Evolutionary conservation across 2,888 invertebrate genomes (phyloP).

Genomic region (Agonopterix heracliana): DNA sequence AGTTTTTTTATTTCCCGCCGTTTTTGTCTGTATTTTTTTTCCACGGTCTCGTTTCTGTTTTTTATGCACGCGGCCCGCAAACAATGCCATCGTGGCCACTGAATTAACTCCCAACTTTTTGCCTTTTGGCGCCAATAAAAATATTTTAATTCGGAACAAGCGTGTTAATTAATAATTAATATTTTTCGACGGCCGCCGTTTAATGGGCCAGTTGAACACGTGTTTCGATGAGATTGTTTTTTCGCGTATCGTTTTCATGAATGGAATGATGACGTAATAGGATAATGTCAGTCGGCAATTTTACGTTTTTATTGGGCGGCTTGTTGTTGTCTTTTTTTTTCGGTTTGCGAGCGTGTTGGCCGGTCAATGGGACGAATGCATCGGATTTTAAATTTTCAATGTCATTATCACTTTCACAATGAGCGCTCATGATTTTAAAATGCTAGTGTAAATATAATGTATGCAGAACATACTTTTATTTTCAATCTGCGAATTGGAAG

Average conservation of each 20-base stretch:
- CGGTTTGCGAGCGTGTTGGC: conserved; percentile 44
- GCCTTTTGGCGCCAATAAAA: conserved; percentile 72
- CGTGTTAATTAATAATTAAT: conserved; percentile 74
- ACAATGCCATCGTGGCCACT: conserved; percentile 71
- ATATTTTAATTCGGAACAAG: conserved; percentile 69
- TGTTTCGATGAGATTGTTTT: conserved; percentile 69
- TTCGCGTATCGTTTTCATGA: conserved; percentile 69
- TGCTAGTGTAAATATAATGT: conserved; percentile 3
- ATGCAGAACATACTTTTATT: neutral
- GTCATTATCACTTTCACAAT: conserved; percentile 75
- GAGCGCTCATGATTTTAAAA: conserved; percentile 38
- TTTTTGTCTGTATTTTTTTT: conserved; percentile 63
- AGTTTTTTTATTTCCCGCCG: conserved; percentile 54
- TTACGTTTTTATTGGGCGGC: conserved; percentile 70
- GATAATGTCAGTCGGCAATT: conserved; percentile 72
- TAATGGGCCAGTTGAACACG: conserved; percentile 69
- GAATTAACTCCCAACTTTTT: conserved; percentile 72
- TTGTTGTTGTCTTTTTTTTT: conserved; percentile 64
- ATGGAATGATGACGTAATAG: conserved; percentile 75
- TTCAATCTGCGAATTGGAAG: too few relatives aligned
- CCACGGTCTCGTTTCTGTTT: conserved; percentile 57
- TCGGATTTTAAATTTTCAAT: conserved; percentile 71
- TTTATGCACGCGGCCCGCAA: conserved; percentile 69
- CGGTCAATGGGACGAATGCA: conserved; percentile 70
- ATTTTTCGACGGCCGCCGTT: conserved; percentile 66